Evolutionary conservation across 2,888 invertebrate species (phyloP), one percentile per base, ranked within the genome.

Genomic region (Troglohyphantes excavatus): DNA sequence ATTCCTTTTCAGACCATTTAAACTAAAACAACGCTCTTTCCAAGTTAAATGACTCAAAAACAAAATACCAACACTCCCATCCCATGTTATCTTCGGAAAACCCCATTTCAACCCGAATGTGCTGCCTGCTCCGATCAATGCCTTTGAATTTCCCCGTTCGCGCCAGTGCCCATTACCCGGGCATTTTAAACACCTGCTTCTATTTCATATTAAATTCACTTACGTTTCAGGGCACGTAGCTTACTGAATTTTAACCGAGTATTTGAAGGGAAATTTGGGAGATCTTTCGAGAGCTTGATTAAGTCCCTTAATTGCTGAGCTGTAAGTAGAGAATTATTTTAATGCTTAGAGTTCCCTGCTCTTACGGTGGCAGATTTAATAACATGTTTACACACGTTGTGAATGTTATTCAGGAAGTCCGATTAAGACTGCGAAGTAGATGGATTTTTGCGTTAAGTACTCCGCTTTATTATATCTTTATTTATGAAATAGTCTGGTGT

Each of bases 111-210:
- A n/a, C n/a, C n/a, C n/a, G n/a, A n/a, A n/a, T n/a, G n/a, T n/a
- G n/a, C n/a, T n/a, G n/a, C n/a, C n/a, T n/a, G n/a, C 65, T 39
- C 1, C 65, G 65, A 78, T 78, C 78, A 78, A 78, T 78, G 78
- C 3, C 29, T 13, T 76, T 76, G 17, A 26, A 73, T 76, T 29
- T 59, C 19, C 33, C 21, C 19, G 6, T 65, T n/a, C 65, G 23
- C 78, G 26, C 53, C 29, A 27, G 21, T 65, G 53, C 53, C 68
- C 81, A 68, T 81, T 46, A 67, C 13, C 43, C 27, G 65, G 68
- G 67, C 26, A 29, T 81, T 82, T 82, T 70, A 61, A 83, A 73
- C 83, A 83, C 73, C 83, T 83, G 83, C 73, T 63, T 72, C 63
- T 65, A 46, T 72, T 73, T 83, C 73, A 73, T 83, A 73, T 73